phyloP scores from a whole-genome alignment of 2,797 vertebrate species.

The Rhyacichthys aspro region DNA sequence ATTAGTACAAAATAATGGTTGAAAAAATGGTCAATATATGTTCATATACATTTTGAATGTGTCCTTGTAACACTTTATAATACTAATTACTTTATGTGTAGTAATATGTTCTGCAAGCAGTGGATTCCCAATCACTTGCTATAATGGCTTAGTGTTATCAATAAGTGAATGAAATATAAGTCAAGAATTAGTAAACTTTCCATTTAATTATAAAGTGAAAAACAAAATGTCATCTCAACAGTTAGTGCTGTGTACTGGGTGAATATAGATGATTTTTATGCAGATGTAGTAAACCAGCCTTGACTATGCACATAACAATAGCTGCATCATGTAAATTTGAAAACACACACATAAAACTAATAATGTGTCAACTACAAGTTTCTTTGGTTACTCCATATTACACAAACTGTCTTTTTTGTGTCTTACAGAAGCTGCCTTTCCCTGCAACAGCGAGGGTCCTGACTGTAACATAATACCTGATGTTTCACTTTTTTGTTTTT shows the following conservation, averaged over 20 bases:
- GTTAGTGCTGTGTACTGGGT: neutral
- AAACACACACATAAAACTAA: too few species aligned
- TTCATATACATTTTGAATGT: too few species aligned
- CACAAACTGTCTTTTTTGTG: neutral
- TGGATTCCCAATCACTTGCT: too few species aligned
- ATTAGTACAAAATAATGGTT: too few species aligned
- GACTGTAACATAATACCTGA: neutral
- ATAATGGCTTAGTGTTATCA: constrained; percentile 1
- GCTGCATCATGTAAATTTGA: too few species aligned
- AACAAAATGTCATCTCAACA: constrained; percentile 21
- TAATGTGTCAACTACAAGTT: too few species aligned
- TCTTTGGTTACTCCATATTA: too few species aligned
- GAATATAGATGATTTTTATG: constrained; percentile 29
- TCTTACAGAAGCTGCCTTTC: too few species aligned
- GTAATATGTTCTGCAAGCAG: neutral
- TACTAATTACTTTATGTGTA: neutral
- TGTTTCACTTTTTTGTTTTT: neutral
- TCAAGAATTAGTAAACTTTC: constrained; percentile 24
- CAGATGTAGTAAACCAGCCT: constrained; percentile 10
- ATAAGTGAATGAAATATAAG: constrained; percentile 15
- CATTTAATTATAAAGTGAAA: constrained; percentile 22
- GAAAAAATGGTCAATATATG: too few species aligned
- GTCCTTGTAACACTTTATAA: neutral
- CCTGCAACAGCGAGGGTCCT: neutral
- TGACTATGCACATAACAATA: neutral